These are phyloP conservation scores for Odontocerum albicorne DNA, from an alignment of 2,888 invertebrate species.

Conservation along the genomic window DNA sequence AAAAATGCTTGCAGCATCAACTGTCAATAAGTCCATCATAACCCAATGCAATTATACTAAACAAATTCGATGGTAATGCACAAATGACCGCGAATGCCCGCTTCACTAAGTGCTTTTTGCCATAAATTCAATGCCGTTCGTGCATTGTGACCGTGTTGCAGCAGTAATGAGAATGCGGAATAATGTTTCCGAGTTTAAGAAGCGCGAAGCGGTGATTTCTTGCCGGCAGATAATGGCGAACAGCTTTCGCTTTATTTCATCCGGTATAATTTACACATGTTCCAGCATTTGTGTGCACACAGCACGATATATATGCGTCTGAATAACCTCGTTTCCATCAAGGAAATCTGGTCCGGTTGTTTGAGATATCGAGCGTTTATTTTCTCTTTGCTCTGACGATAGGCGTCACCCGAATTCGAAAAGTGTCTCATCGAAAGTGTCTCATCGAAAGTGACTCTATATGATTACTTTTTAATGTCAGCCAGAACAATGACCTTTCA, in stretches of 20 bases:
- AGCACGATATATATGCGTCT: background rate
- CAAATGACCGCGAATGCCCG: too few species aligned
- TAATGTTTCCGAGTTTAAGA: background rate
- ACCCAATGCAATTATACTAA: too few species aligned
- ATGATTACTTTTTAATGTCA: too few species aligned
- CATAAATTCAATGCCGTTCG: slow-evolving; percentile 1
- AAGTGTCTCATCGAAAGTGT: too few species aligned
- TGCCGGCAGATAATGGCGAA: background rate
- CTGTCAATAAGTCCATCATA: too few species aligned
- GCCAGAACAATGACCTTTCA: too few species aligned
- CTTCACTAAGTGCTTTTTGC: background rate
- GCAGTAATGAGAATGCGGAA: background rate
- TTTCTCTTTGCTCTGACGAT: too few species aligned
- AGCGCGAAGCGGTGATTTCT: background rate
- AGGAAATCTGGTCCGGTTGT: background rate
- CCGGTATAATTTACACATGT: slow-evolving; percentile 11
- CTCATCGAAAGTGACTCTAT: too few species aligned
- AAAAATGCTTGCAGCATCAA: too few species aligned
- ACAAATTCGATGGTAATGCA: too few species aligned
- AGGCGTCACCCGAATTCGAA: too few species aligned
- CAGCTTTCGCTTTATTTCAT: slow-evolving; percentile 17
- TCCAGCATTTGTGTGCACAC: background rate
- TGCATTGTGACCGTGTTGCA: background rate
- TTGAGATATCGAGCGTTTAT: background rate
- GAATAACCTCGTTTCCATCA: background rate